Base-by-base conservation (phyloP, 2,113 vertebrate genomes). In the Seriola aureovittata region DNA sequence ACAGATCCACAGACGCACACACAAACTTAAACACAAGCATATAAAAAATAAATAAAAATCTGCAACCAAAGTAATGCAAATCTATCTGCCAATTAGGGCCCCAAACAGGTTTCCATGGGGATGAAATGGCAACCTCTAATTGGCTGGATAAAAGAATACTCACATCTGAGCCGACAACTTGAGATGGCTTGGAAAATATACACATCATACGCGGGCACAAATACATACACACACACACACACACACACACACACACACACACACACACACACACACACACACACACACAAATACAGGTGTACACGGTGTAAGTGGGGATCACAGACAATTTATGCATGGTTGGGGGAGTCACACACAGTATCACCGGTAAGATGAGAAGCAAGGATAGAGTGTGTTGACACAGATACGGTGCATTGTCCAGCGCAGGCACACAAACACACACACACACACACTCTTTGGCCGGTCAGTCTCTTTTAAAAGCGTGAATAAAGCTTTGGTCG, bases 21-120 rank as follows among this genome's bases (percentile, higher is more conserved):
- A 60, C 32, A 38, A 75, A 75, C 62, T 69, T 79, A 50, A 83
- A 89, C 67, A 81, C 64, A 82, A 65, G 52, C 34, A 32, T 75
- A n/a, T 3, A 54, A 21, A 54, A 73, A 29, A 29, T 29, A 29
- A 29, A 29, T 29, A 71, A 71, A 80, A 72, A 62, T 52, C 40
- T 87, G 1, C 63, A 87, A 91, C 92, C 91, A 93, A 94, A 94
- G 90, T 88, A 62, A 93, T 94, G 91, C 91, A 94, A 94, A 94
- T 94, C 58, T 63, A 29, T 78, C 80, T 84, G 38, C 88, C 90
- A 94, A 93, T 94, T 93, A 92, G 81, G 58, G 79, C 42, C 70
- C 71, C 77, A 88, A 89, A 88, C 82, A 91, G 78, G 85, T 93
- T 93, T 91, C 90, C 78, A 81, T 85, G 85, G 86, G 91, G 91